Base-by-base conservation (phyloP, 2,113 vertebrate species). In the Chamaea fasciata region DNA sequence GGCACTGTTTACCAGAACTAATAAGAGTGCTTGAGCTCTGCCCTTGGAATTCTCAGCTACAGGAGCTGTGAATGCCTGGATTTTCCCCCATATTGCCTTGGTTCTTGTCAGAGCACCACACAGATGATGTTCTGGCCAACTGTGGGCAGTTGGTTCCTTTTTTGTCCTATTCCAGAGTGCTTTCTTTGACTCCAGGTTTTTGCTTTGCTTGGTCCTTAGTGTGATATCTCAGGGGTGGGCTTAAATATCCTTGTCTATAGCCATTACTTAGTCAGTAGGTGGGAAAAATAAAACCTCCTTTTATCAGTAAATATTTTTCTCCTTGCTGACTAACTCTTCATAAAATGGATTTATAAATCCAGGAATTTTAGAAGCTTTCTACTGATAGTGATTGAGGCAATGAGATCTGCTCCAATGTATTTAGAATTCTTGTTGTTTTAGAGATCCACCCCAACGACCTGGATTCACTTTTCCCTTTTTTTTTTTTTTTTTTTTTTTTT, bases 401-500 rank as follows among this genome's bases (percentile, higher is more conserved):
- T 64, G 11, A 56, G 16, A 52, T 67, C 8, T 55, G 3, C 50
- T 81, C 9, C 12, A 27, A 7, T 46, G 8, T 44, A 35, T 24
- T 70, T 21, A 23, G 20, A 4, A 14, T 33, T 47, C 10, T 2
- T 5, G 0, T 10, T 12, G 19, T 26, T 76, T 71, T 31, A 75
- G 22, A 41, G 62, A 28, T 11, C 65, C 11, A 19, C 1, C 9
- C 14, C 1, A 9, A 63, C 44, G n/a, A 28, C 57, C 24, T 44
- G 26, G n/a, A 27, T 39, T 71, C 5, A 39, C 2, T 2, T 71
- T 65, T 49, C 6, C 1, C 0, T 9, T 60, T 24, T 9, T 15
- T 42, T 8, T 24, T 14, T 27, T 15, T 47, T 47, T 47, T 11
- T 47, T 47, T 44, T 44, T 41, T 41, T 41, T 41, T 41, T 13